phyloP scores from a whole-genome alignment of 2,113 vertebrate species.

The Spermophilus dauricus region DNA sequence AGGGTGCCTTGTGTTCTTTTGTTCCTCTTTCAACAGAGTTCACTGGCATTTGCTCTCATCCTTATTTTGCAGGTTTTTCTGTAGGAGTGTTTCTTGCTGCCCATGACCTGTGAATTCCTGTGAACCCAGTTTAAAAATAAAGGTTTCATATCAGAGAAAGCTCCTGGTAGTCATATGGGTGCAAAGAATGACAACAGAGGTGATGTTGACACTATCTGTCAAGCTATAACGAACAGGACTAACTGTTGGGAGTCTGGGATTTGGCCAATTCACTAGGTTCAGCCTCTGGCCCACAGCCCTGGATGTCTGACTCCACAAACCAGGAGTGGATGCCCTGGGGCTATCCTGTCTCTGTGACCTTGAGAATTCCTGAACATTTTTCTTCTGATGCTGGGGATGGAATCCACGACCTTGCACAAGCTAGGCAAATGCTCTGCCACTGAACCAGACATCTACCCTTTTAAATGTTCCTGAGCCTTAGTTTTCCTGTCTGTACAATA shows the following conservation, averaged over 20 bases:
- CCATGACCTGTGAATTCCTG: conserved; percentile 53
- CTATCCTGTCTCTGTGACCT: neutral
- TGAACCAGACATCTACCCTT: neutral
- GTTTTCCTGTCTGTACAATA: neutral
- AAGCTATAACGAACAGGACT: neutral
- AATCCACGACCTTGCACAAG: too few relatives aligned
- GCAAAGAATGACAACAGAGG: conserved; percentile 1
- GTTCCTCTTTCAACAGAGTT: neutral
- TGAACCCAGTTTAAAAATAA: conserved; percentile 73
- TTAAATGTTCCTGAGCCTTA: neutral
- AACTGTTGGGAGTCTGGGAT: neutral
- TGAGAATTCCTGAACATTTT: neutral
- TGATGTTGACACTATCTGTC: neutral
- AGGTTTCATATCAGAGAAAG: conserved; percentile 25
- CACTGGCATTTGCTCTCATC: neutral
- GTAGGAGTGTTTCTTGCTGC: conserved; percentile 36
- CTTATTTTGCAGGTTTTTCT: conserved; percentile 53
- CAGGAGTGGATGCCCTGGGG: neutral
- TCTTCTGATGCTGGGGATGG: neutral
- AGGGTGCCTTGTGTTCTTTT: neutral
- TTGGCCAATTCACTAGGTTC: neutral
- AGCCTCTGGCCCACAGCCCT: neutral
- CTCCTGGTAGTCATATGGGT: conserved; percentile 28
- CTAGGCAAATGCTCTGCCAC: neutral
- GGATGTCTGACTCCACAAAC: neutral